Evolutionary conservation across 2,888 invertebrate species (phyloP).

Genomic region (Drosophila rellima): DNA sequence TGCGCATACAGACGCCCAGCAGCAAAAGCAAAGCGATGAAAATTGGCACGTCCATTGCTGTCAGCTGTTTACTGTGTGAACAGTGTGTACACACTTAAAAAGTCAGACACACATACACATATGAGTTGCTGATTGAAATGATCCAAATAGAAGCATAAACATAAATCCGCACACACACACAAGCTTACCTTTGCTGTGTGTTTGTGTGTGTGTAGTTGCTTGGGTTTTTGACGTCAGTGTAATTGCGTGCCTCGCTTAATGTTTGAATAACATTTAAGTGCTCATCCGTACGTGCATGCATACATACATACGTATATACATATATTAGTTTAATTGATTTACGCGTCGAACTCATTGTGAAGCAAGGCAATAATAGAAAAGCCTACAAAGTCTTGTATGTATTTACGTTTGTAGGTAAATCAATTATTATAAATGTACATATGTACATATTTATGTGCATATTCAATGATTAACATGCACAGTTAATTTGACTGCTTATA

Average conservation of each 20-base stretch:
- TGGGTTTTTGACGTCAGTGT: slow-evolving; percentile 15
- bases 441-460: not conserved
- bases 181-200: not conserved
- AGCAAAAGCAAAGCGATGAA: slow-evolving; percentile 6
- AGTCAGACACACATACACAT: slow-evolving; percentile 10
- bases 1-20: not conserved
- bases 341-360: slow-evolving; percentile 24
- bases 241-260: slow-evolving; percentile 12
- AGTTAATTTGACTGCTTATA: not conserved
- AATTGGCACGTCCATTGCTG: slow-evolving; percentile 34
- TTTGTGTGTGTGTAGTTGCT: not conserved
- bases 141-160: slow-evolving; percentile 14
- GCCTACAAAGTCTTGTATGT: not conserved
- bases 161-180: not conserved
- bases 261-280: slow-evolving; percentile 20
- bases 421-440: not conserved
- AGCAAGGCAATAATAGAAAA: not conserved
- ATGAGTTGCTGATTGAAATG: slow-evolving; percentile 29
- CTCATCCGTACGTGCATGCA: not conserved
- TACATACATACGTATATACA: not conserved
- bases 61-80: slow-evolving; percentile 22
- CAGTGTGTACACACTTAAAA: slow-evolving; percentile 25
- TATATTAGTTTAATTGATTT: slow-evolving; percentile 45
- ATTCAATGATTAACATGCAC: not conserved
- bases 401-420: not conserved